phyloP scores from a whole-genome alignment of 2,797 vertebrate genomes.

The Adelosebastes latens region DNA sequence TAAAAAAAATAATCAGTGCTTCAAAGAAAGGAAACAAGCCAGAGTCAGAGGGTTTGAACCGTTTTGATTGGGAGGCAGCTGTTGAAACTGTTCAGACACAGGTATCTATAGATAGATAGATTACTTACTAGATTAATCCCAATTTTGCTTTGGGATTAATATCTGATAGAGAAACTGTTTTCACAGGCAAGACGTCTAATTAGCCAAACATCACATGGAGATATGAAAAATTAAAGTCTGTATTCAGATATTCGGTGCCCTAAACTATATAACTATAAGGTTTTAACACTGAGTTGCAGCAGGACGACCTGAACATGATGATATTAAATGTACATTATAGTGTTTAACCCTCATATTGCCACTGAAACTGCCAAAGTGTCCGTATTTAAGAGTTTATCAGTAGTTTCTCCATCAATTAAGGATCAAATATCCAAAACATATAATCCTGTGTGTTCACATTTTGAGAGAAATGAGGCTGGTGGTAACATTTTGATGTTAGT shows the following conservation, averaged over 20 bases:
- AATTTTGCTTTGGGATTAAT: background rate
- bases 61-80: background rate
- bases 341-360: background rate
- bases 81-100: background rate
- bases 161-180: background rate
- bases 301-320: background rate
- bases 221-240: background rate
- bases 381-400: background rate
- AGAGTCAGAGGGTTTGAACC: background rate
- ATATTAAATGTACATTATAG: background rate
- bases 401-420: background rate
- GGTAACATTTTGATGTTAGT: background rate
- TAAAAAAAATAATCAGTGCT: background rate
- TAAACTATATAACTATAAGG: background rate
- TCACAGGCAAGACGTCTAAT: fast-evolving
- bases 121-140: too few relatives aligned
- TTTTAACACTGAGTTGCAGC: background rate
- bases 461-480: background rate
- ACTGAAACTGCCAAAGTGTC: background rate
- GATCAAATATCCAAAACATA: background rate
- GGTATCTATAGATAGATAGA: background rate
- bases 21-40: background rate
- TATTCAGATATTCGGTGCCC: fast-evolving
- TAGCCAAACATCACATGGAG: background rate
- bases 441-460: background rate